These are phyloP conservation scores for Drosophila cognata DNA, from an alignment of 2,888 invertebrate genomes.

Conservation along the genomic window DNA sequence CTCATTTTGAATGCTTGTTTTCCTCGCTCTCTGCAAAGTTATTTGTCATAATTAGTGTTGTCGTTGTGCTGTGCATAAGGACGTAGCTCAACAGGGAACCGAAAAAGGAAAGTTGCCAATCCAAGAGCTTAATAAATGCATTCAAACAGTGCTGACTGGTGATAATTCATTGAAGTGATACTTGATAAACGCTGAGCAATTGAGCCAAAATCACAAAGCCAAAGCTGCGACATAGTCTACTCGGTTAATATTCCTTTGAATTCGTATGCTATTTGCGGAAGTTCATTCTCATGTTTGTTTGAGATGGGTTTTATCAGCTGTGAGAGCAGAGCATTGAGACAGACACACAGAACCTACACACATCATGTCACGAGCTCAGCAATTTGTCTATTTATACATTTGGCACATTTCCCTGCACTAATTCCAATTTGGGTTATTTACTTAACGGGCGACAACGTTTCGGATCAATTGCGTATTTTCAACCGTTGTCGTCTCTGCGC, in stretches of 20 bases:
- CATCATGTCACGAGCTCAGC: slow-evolving; percentile 47
- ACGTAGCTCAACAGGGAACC: slow-evolving; percentile 22
- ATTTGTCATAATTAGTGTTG: slow-evolving; percentile 61
- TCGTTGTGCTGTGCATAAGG: slow-evolving; percentile 34
- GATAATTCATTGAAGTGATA: background rate
- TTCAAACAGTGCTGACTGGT: background rate
- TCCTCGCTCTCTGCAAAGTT: slow-evolving; percentile 38
- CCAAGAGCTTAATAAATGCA: slow-evolving; percentile 8
- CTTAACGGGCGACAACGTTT: slow-evolving; percentile 60
- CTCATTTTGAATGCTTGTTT: slow-evolving; percentile 61
- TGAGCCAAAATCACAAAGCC: too few species aligned
- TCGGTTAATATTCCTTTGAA: background rate
- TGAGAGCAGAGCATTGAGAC: slow-evolving; percentile 17
- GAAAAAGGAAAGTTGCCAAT: slow-evolving; percentile 16
- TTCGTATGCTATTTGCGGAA: background rate
- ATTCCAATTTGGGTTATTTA: slow-evolving; percentile 74
- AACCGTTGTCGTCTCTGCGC: slow-evolving; percentile 27
- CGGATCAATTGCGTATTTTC: slow-evolving; percentile 60
- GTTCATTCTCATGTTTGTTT: background rate
- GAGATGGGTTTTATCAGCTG: slow-evolving; percentile 18
- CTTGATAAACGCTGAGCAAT: slow-evolving; percentile 7
- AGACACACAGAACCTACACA: slow-evolving; percentile 7
- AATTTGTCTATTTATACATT: slow-evolving; percentile 69
- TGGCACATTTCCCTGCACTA: slow-evolving; percentile 71
- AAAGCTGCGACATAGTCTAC: slow-evolving; percentile 17